Evolutionary conservation across 2,797 vertebrate species (phyloP), one percentile per base, ranked within the genome.

Genomic region (Odontamblyopus lacepedii): DNA sequence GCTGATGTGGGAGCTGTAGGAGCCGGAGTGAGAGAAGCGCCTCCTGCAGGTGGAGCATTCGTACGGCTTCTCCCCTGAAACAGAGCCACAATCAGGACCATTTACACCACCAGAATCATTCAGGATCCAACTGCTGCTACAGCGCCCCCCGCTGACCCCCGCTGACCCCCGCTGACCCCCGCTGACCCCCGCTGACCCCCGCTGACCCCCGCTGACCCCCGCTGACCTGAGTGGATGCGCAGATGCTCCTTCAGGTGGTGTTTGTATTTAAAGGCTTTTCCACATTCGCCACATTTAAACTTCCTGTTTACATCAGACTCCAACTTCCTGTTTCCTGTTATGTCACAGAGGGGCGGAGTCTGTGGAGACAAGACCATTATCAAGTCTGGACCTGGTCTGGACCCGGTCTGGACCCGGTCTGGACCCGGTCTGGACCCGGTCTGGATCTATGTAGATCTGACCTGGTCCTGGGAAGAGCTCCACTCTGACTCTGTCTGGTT

Each of bases 181-280:
- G 23, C 23, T 23, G 23, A 23, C 51, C 19, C 23, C 23, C 23
- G 23, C 23, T 23, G 23, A 23, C 23, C 23, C 23, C 23, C 23
- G 23, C 23, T 23, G 23, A 23, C 23, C 23, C 23, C 23, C 23
- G 23, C 23, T 23, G 23, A 23, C 51, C 19, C 16, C 51, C n/a
- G 78, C 93, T 92, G 90, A 95, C 95, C 95, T 64, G 95, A 95
- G 84, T 96, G 95, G 81, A 95, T 95, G 18, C 95, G 94, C 30
- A 95, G 92, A 84, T 95, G 95, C 79, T 96, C 95, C 87, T 95
- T 95, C 79, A 95, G 94, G 86, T 96, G 95, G 82, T 96, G 95
- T 82, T 95, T 95, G 89, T 95, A 95, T 87, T 96, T 95, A 86
- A 96, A 95, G 2, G 94, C 94, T 87, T 95, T 95, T 75, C 94